Evolutionary conservation across 1,140 invertebrate genomes (phyloP), one percentile per base, ranked within the genome.

Genomic region (Anoplolepis gracilipes): DNA sequence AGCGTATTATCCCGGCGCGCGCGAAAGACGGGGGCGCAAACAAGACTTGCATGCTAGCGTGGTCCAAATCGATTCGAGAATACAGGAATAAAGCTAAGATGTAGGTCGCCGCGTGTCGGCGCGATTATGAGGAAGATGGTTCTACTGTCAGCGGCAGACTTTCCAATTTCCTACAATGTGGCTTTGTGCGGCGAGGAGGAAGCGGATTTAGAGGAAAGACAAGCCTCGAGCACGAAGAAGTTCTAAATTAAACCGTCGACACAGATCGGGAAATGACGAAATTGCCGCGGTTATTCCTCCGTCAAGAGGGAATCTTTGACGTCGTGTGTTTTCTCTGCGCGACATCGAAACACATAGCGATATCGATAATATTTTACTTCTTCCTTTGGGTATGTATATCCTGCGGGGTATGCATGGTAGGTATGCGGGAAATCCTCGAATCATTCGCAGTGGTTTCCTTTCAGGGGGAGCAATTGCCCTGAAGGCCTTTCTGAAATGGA

Each of bases 121-220:
- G 78, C 53, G 49, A 81, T 81, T 67, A 59, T 72, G 55, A 73
- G 39, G 53, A 72, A 36, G 67, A 82, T 73, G 67, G 61, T 53
- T 82, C 78, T 33, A 73, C 78, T 73, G 78, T 82, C 78, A 81
- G 78, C 11, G 49, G 65, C 78, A 82, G 78, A 82, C 78, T 82
- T 82, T 82, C 67, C 78, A 82, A 82, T 82, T 73, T 82, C 78
- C 78, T 82, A 82, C 67, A 82, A 82, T 82, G 78, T 73, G 78
- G 67, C 78, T 82, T 82, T 82, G 53, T 42, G 22, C 53, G 78
- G n/a, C 67, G 53, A 46, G 16, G 55, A 73, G 53, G 67, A 59
- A 61, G 8, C 7, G 39, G 8, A 55, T 19, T 49, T 4, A 49
- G 33, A 25, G 28, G 25, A 59, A 73, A 72, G 65, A 59, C 65